phyloP scores from a whole-genome alignment of 1,140 invertebrate species.

The Megalonaias nervosa region DNA sequence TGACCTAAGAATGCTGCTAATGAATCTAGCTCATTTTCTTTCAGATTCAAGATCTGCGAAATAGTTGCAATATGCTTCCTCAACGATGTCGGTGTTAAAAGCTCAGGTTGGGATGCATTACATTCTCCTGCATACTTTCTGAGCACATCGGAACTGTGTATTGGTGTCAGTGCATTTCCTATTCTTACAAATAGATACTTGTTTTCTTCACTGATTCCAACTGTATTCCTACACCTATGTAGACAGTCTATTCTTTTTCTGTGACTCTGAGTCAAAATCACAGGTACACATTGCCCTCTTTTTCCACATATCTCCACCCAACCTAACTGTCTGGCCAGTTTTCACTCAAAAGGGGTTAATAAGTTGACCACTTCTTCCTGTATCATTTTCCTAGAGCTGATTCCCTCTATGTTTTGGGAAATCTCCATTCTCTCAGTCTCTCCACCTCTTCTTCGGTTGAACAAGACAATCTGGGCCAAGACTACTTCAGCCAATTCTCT shows the following conservation, averaged over 20 bases:
- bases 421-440: slow-evolving; percentile 5
- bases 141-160: slow-evolving; percentile 2
- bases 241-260: slow-evolving; percentile 1
- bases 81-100: neutral
- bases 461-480: slow-evolving; percentile 24
- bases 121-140: slow-evolving; percentile 8
- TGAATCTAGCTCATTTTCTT: slow-evolving; percentile 22
- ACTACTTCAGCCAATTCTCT: slow-evolving; percentile 12
- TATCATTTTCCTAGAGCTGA: neutral
- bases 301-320: slow-evolving; percentile 23
- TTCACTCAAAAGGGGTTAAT: slow-evolving; percentile 1
- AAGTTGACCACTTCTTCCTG: neutral
- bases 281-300: slow-evolving; percentile 20
- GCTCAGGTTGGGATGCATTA: slow-evolving; percentile 1
- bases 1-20: slow-evolving; percentile 32
- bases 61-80: slow-evolving; percentile 18
- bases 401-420: neutral
- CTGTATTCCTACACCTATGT: no score
- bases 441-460: slow-evolving; percentile 17
- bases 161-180: neutral
- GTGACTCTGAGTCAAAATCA: slow-evolving; percentile 4
- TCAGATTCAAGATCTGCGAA: slow-evolving; percentile 23
- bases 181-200: slow-evolving; percentile 14
- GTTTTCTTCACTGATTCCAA: neutral
- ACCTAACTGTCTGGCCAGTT: neutral